Percentiles rank a stretch among this genome's conserved stretches.
Evolutionary conservation across 2,888 invertebrate genomes (phyloP).

Genomic region (Agrotis ipsilon): DNA sequence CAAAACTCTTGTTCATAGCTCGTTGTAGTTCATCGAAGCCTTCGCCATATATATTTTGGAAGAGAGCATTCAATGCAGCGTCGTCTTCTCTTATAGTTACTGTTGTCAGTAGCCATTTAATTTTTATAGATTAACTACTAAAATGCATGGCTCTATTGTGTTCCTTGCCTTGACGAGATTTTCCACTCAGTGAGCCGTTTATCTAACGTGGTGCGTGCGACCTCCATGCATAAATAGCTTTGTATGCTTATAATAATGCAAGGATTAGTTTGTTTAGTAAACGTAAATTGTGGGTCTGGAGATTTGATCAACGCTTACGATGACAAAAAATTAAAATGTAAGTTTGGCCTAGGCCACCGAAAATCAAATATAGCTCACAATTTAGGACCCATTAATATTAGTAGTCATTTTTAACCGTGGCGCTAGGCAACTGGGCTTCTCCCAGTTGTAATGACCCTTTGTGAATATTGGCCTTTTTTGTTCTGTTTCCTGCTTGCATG

Average conservation of each 20-base stretch:
- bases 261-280: not conserved
- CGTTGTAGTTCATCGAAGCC: too few species aligned
- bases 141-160: not conserved
- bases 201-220: slow-evolving; percentile 15
- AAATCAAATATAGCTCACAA: too few species aligned
- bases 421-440: too few species aligned
- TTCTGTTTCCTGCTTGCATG: too few species aligned
- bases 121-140: not conserved
- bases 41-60: too few species aligned
- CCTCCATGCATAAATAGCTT: slow-evolving; percentile 18
- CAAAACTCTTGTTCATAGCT: too few species aligned
- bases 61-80: too few species aligned
- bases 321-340: not conserved
- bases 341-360: not conserved
- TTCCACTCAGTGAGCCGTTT: slow-evolving; percentile 24
- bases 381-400: too few species aligned
- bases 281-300: not conserved
- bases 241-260: not conserved
- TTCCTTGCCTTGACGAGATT: slow-evolving; percentile 19
- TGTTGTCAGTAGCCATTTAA: not conserved
- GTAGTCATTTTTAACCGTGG: too few species aligned
- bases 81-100: too few species aligned
- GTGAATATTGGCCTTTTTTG: too few species aligned
- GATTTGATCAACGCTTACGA: not conserved
- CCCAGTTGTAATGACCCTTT: too few species aligned